Base-by-base conservation (phyloP, 2,113 vertebrate genomes). In the Setophaga kirtlandii region DNA sequence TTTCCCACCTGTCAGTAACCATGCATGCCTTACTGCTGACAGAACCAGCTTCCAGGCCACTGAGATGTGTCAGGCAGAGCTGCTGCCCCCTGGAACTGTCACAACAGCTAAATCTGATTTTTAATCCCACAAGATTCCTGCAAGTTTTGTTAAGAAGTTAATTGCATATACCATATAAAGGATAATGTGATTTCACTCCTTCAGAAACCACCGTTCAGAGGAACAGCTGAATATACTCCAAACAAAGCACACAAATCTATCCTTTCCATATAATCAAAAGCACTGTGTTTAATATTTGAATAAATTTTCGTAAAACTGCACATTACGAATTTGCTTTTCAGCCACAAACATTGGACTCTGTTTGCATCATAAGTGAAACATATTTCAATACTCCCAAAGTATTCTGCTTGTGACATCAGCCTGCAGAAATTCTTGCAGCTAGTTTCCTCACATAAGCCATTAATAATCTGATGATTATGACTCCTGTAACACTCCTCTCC, bases 381-480 rank as follows among this genome's bases (percentile, higher is more conserved):
- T 46, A 41, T 39, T 81, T 83, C 64, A 89, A 1, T 35, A 70
- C 11, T 92, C 31, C 18, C 21, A 37, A 46, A 15, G 22, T 35
- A 76, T 35, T 41, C 24, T 20, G 33, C 27, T 39, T 44, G 42
- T 50, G 69, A 75, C 89, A 91, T 67, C 73, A 87, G 83, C 60
- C 19, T 78, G 15, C 22, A 83, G 60, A 70, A 95, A 84, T 52
- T 92, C 76, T 80, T 95, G 91, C 83, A 93, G 59, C n/a, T 49
- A 15, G 23, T 78, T 93, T 73, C 83, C 27, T 89, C 92, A 93
- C 13, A 44, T 35, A 93, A 83, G 5, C 50, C 60, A 59, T 42
- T 74, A 86, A 59, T 78, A 84, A 81, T 21, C 69, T 75, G 39
- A 81, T 63, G 4, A 90, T 83, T 90, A 69, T 3, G 11, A 44